phyloP scores from a whole-genome alignment of 2,113 vertebrate genomes.

The Siniperca knerii region DNA sequence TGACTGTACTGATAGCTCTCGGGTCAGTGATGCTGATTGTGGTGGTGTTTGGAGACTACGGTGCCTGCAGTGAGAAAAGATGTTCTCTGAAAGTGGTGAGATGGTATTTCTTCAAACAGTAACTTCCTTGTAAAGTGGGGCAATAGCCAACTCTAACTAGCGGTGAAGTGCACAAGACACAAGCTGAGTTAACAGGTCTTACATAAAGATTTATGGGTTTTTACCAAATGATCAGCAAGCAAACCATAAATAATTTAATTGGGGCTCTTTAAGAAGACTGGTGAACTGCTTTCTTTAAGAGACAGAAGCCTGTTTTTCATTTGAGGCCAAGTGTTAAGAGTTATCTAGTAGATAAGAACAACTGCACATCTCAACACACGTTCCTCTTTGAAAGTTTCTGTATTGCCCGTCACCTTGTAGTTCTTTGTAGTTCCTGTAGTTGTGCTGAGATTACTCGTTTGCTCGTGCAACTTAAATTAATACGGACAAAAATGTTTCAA shows the following conservation, averaged over 20 bases:
- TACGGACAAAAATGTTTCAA: not conserved
- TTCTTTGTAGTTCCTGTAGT: not conserved
- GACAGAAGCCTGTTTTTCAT: not conserved
- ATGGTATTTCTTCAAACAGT: not conserved
- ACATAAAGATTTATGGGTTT: too few species aligned
- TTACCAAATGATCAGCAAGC: not conserved
- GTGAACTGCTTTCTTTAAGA: not conserved
- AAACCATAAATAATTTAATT: not conserved
- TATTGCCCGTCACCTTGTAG: too few species aligned
- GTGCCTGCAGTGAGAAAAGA: conserved; percentile 71
- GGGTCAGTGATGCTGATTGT: conserved; percentile 72
- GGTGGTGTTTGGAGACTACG: conserved; percentile 71
- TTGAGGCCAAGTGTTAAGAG: not conserved
- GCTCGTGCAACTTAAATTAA: not conserved
- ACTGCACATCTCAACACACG: not conserved
- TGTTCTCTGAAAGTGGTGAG: conserved; percentile 74
- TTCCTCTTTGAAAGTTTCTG: not conserved
- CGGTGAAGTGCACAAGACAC: too few species aligned
- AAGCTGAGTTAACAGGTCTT: too few species aligned
- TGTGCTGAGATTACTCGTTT: not conserved
- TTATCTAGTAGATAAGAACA: not conserved
- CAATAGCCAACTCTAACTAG: not conserved
- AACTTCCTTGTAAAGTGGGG: not conserved
- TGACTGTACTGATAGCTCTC: conserved; percentile 66
- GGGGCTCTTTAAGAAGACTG: not conserved